Evolutionary conservation across 2,797 vertebrate species (phyloP).

Genomic region (Galago senegalensis): DNA sequence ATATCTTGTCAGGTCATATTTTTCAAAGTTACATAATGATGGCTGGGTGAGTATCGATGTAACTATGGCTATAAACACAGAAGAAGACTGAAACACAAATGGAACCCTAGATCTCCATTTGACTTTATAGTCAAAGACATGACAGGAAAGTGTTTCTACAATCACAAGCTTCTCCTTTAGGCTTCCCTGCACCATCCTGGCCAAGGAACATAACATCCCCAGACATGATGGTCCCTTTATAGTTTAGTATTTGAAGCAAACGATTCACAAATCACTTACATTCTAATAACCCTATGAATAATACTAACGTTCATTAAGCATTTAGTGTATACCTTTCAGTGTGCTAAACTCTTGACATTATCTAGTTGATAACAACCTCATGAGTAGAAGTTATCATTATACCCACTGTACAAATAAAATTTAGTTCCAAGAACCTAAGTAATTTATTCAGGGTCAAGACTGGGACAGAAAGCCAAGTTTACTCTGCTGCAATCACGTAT

Average conservation of each 20-base stretch:
- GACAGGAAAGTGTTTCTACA: neutral
- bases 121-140: neutral
- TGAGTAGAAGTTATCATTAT: neutral
- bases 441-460: neutral
- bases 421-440: neutral
- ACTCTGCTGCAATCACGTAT: neutral
- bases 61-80: neutral
- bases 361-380: neutral
- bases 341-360: neutral
- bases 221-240: neutral
- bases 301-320: neutral
- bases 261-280: neutral
- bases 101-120: neutral
- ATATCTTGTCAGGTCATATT: neutral
- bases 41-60: neutral
- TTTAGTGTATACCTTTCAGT: neutral
- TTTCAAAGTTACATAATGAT: neutral
- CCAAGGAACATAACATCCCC: neutral
- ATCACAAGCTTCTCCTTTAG: neutral
- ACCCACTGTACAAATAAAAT: neutral
- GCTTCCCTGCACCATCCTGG: neutral
- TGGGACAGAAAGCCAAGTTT: neutral
- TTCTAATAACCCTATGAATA: neutral
- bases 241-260: neutral
- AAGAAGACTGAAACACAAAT: neutral